These are phyloP conservation scores for Pangasius djambal DNA, from an alignment of 2,797 vertebrate genomes.

Conservation along the genomic window DNA sequence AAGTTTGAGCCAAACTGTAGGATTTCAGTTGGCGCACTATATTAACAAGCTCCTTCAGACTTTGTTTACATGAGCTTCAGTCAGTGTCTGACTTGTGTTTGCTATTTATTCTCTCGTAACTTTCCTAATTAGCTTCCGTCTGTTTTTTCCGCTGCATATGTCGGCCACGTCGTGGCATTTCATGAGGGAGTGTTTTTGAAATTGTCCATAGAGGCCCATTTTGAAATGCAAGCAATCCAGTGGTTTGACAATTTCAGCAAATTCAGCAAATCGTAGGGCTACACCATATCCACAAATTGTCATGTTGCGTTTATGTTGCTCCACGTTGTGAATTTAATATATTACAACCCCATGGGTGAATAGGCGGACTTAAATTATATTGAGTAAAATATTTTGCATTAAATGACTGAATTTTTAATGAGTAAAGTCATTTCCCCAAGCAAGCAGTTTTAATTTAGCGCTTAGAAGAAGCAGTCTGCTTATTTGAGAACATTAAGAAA, in stretches of 20 bases:
- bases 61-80: constrained; percentile 29
- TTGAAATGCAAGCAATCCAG: neutral
- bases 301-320: neutral
- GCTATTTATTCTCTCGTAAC: constrained; percentile 19
- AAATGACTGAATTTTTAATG: neutral
- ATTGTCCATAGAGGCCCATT: neutral
- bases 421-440: neutral
- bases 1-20: neutral
- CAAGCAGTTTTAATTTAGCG: too few relatives aligned
- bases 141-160: constrained; percentile 3
- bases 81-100: neutral
- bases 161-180: neutral
- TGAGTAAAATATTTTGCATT: neutral
- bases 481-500: neutral
- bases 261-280: neutral
- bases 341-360: too few relatives aligned
- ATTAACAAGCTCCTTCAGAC: neutral
- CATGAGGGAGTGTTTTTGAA: neutral
- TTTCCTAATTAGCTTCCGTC: constrained; percentile 26
- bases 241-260: neutral
- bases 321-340: neutral
- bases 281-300: neutral
- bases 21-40: neutral
- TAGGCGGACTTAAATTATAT: neutral
- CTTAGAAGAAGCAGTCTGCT: neutral